phyloP scores from a whole-genome alignment of 2,888 invertebrate genomes.

The Halictus ligatus region DNA sequence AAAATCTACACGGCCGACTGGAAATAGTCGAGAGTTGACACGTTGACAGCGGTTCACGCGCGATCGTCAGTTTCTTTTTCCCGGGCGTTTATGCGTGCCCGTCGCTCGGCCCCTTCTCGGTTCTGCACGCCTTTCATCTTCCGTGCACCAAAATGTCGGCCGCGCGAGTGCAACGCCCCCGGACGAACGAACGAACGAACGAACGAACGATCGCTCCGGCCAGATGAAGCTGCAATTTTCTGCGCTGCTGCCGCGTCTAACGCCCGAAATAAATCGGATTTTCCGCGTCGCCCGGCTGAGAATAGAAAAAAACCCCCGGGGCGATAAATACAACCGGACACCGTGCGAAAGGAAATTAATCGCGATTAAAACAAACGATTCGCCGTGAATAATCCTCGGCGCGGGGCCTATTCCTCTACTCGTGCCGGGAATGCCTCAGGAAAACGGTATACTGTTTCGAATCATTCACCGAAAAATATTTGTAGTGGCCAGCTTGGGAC shows the following conservation, averaged over 20 bases:
- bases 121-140: conserved; percentile 44
- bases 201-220: conserved; percentile 41
- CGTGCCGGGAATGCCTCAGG: background rate
- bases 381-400: conserved; percentile 40
- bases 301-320: conserved; percentile 9
- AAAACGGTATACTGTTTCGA: background rate
- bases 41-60: conserved; percentile 24
- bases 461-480: background rate
- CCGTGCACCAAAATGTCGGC: conserved; percentile 47
- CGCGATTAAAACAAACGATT: conserved; percentile 49
- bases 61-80: conserved; percentile 40
- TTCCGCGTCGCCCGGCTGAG: conserved; percentile 47
- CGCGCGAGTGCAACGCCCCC: conserved; percentile 44
- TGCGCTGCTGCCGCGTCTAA: conserved; percentile 53
- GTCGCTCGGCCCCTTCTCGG: background rate
- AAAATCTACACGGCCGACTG: background rate
- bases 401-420: background rate
- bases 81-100: conserved; percentile 9
- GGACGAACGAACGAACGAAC: background rate
- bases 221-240: conserved; percentile 64
- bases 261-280: conserved; percentile 64
- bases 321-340: conserved; percentile 19
- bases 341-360: conserved; percentile 41
- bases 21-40: conserved; percentile 32
- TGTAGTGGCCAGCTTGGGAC: no score